Evolutionary conservation across 2,888 invertebrate genomes (phyloP).

Genomic region (Drosophila aldrichi): DNA sequence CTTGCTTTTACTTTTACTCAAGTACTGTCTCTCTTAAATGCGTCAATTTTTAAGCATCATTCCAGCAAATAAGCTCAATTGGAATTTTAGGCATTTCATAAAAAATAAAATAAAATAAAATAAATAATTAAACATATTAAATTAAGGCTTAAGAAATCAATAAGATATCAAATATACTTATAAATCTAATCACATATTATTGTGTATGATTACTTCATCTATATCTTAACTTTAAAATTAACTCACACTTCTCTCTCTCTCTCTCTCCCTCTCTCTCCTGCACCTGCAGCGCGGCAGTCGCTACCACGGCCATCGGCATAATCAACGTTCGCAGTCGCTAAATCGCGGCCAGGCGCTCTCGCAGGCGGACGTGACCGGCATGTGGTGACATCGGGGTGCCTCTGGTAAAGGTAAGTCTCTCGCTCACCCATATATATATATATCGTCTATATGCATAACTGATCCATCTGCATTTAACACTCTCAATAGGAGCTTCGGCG

Average conservation of each 20-base stretch:
- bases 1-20: no score
- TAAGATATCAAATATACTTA: constrained; percentile 1
- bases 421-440: neutral
- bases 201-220: no score
- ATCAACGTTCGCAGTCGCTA: constrained; percentile 91
- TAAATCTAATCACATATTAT: neutral
- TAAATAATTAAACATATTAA: no score
- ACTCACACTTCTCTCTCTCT: neutral
- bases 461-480: neutral
- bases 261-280: neutral
- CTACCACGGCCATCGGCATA: constrained; percentile 87
- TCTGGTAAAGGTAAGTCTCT: constrained; percentile 86
- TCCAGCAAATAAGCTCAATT: neutral
- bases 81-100: neutral
- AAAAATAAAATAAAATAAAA: no score
- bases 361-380: constrained; percentile 89
- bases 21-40: no score
- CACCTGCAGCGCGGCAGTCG: constrained; percentile 87
- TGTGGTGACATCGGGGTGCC: constrained; percentile 93
- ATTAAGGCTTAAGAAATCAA: neutral
- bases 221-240: neutral
- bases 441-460: neutral
- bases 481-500: constrained; percentile 83
- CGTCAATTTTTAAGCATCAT: neutral
- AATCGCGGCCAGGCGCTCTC: constrained; percentile 90